Percentiles rank a stretch among this genome's conserved stretches.
Conservation (phyloP, 2,888 invertebrate genomes). For the Pristionchus maxplancki region DNA sequence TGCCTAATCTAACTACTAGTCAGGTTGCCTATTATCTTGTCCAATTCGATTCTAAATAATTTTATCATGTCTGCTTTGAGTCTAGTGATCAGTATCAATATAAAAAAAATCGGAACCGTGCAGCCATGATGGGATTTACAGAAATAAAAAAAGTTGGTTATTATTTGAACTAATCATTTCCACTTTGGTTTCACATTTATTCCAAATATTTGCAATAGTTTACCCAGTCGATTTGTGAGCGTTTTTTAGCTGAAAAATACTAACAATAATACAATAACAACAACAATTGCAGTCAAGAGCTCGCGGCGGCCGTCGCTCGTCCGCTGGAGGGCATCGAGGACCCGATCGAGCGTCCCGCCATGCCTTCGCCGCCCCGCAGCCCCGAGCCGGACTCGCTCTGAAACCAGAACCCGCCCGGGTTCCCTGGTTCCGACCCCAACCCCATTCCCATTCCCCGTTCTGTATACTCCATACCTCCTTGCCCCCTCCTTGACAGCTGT, state of each 20-base stretch:
- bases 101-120: too few relatives aligned
- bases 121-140: too few relatives aligned
- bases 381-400: conserved; percentile 31
- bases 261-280: conserved; percentile 36
- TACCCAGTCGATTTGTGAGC: neutral
- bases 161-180: too few relatives aligned
- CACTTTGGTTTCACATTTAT: neutral
- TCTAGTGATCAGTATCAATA: too few relatives aligned
- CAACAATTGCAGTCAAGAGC: neutral
- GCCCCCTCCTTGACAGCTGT: neutral
- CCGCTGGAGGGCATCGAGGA: conserved; percentile 43
- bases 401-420: neutral
- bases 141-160: too few relatives aligned
- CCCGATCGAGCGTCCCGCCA: conserved; percentile 47
- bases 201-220: neutral
- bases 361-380: conserved; percentile 39
- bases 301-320: neutral
- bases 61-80: too few relatives aligned
- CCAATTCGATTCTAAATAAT: too few relatives aligned
- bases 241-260: neutral
- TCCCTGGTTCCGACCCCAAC: neutral
- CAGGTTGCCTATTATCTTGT: too few relatives aligned
- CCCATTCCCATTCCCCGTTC: neutral
- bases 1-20: too few relatives aligned
- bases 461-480: neutral